These are phyloP conservation scores for Acanthopagrus latus DNA, from an alignment of 2,797 vertebrate genomes.

Conservation along the genomic window DNA sequence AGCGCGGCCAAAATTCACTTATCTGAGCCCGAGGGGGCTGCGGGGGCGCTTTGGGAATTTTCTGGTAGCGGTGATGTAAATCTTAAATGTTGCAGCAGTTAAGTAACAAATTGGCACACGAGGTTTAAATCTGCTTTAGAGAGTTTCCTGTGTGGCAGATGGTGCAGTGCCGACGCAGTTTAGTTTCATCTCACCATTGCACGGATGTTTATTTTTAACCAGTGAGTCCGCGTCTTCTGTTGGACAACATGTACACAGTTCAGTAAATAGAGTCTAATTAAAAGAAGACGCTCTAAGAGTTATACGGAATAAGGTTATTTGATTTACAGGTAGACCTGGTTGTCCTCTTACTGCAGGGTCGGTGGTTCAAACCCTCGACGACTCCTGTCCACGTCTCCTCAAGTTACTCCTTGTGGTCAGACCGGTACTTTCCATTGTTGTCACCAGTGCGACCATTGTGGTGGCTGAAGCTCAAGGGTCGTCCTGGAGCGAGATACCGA, in stretches of 20 bases:
- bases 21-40: slow-evolving; percentile 26
- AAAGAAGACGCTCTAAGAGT: background rate
- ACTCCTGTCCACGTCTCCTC: no score
- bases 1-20: background rate
- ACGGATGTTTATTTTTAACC: background rate
- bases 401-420: no score
- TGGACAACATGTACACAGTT: background rate
- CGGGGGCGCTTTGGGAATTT: slow-evolving; percentile 14
- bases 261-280: background rate
- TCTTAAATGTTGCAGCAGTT: slow-evolving; percentile 14
- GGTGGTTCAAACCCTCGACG: background rate
- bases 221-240: background rate
- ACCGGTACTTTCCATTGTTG: background rate
- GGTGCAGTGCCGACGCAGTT: background rate
- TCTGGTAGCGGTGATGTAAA: slow-evolving; percentile 16
- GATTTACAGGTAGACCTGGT: background rate
- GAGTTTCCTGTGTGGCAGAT: background rate
- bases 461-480: no score
- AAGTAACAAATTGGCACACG: slow-evolving; percentile 16
- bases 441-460: no score
- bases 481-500: no score
- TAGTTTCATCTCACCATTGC: background rate
- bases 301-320: background rate
- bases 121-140: slow-evolving; percentile 3
- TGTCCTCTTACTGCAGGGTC: background rate